Conservation (phyloP, 1,140 invertebrate genomes). For the Orchestia grillus region DNA sequence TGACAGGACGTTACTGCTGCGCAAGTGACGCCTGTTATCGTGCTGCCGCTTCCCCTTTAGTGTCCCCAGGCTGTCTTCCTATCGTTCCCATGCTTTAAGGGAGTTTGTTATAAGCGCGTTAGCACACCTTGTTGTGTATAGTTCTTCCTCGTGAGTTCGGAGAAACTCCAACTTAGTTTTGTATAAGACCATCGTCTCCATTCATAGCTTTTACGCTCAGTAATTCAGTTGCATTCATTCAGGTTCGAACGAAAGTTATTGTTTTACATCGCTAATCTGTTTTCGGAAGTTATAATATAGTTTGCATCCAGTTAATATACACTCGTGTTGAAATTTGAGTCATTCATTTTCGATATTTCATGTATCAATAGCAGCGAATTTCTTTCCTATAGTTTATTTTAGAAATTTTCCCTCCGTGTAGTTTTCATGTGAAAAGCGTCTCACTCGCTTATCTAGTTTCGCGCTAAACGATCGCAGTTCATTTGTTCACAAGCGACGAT, state of each 20-base stretch:
- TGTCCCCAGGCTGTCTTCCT: not conserved
- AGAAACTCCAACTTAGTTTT: slow-evolving; percentile 33
- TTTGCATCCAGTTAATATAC: not conserved
- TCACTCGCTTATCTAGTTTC: not conserved
- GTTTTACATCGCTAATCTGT: not conserved
- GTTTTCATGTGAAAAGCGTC: not conserved
- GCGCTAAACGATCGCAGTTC: not conserved
- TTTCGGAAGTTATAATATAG: not conserved
- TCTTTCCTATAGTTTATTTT: not conserved
- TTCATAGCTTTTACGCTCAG: slow-evolving; percentile 9
- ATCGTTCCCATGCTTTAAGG: slow-evolving; percentile 35
- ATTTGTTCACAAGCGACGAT: not conserved
- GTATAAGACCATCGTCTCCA: not conserved
- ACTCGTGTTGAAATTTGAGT: not conserved
- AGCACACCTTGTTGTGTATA: slow-evolving; percentile 53
- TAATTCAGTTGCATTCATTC: slow-evolving; percentile 1
- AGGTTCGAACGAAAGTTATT: not conserved
- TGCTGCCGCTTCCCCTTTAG: slow-evolving; percentile 28
- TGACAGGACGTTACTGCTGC: slow-evolving; percentile 24
- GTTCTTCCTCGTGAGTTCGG: slow-evolving; percentile 37
- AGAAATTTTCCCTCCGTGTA: not conserved
- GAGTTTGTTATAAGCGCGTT: slow-evolving; percentile 54
- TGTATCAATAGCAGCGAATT: not conserved
- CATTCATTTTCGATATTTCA: not conserved
- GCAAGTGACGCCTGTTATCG: not conserved